phyloP scores from a whole-genome alignment of 2,113 vertebrate genomes.

The Podilymbus podiceps region DNA sequence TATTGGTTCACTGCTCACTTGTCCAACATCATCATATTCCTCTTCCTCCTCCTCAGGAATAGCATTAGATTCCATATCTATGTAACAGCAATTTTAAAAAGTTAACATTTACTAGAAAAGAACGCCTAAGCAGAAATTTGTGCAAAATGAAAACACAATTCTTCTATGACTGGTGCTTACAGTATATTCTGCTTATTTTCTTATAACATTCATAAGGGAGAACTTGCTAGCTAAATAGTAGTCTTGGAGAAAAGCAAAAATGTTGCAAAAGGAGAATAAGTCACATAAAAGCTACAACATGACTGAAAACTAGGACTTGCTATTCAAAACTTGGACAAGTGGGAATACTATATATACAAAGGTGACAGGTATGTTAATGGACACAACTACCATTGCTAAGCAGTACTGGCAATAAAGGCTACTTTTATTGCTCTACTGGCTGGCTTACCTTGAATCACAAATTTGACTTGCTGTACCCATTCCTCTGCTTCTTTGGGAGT shows the following conservation, averaged over 20 bases:
- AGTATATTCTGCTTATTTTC: neutral
- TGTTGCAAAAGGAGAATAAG: neutral
- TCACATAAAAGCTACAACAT: neutral
- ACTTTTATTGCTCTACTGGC: neutral
- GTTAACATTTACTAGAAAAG: neutral
- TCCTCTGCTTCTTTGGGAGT: constrained; percentile 89
- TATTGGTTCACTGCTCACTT: neutral
- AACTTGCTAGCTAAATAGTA: neutral
- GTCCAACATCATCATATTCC: constrained; percentile 85
- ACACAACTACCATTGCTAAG: neutral
- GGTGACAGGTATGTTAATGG: neutral
- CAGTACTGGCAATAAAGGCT: neutral
- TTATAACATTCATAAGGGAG: neutral
- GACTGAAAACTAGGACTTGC: neutral
- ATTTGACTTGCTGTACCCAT: constrained; percentile 92
- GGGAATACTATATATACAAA: neutral
- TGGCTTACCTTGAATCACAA: constrained; percentile 88
- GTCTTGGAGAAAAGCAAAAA: neutral
- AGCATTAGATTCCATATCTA: constrained; percentile 76
- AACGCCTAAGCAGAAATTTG: neutral
- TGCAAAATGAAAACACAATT: neutral
- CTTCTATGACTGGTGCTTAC: neutral
- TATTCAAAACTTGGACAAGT: neutral
- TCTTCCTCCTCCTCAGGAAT: constrained; percentile 86
- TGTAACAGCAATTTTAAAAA: neutral